Evolutionary conservation across 2,797 vertebrate genomes (phyloP).

Genomic region (Xenentodon cancila): DNA sequence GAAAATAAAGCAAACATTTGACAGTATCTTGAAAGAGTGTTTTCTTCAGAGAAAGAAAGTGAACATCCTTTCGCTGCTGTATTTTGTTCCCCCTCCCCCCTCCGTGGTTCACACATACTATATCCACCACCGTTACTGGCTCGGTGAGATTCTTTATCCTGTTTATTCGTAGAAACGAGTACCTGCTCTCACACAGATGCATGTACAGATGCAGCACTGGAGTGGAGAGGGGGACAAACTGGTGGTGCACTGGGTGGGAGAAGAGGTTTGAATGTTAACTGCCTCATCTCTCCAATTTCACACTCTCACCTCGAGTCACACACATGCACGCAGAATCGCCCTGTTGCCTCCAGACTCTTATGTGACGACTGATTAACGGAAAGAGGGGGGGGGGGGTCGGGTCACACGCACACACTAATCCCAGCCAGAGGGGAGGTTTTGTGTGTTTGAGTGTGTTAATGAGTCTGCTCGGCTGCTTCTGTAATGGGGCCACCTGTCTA

Average conservation of each 20-base stretch:
- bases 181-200: conserved; percentile 4
- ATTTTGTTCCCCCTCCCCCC: background rate
- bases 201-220: conserved; percentile 12
- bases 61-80: conserved; percentile 4
- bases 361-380: conserved; percentile 69
- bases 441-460: conserved; percentile 54
- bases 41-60: conserved; percentile 36
- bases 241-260: conserved; percentile 42
- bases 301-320: conserved; percentile 63
- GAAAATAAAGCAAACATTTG: conserved; percentile 36
- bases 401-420: conserved; percentile 60
- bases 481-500: conserved; percentile 75
- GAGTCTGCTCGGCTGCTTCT: conserved; percentile 51
- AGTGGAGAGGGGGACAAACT: conserved; percentile 1
- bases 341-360: conserved; percentile 66
- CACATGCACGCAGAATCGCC: conserved; percentile 55
- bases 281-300: conserved; percentile 79
- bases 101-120: conserved; percentile 6
- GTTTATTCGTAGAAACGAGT: conserved; percentile 30
- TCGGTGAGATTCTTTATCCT: conserved; percentile 54
- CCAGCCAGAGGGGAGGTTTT: conserved; percentile 68
- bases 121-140: conserved; percentile 12
- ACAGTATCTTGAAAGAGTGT: conserved; percentile 44
- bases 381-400: conserved; percentile 19
- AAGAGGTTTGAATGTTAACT: conserved; percentile 64